Percentiles rank a stretch among this genome's conserved stretches.
Conservation (phyloP, 2,797 vertebrate species). For the Sorex maritimensis region DNA sequence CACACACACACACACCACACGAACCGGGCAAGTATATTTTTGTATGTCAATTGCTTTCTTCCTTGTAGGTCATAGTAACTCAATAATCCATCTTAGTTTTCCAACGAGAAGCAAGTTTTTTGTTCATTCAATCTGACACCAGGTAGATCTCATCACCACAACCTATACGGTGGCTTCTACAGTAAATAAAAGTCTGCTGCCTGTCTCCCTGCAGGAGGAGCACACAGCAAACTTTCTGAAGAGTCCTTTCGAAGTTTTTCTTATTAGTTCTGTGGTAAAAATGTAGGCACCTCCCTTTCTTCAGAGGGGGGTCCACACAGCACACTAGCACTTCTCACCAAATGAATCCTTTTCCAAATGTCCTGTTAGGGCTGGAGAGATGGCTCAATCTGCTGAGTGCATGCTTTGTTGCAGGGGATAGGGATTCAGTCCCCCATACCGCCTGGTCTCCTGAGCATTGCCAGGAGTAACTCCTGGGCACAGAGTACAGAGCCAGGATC, state of each 20-base stretch:
- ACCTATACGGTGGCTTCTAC: background rate
- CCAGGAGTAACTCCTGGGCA: no score
- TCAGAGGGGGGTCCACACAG: background rate
- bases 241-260: background rate
- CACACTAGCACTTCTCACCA: background rate
- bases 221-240: background rate
- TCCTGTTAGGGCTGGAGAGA: background rate
- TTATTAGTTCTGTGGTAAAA: constrained; percentile 46
- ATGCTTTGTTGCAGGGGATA: no score
- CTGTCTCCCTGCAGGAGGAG: background rate
- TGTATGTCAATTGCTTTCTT: constrained; percentile 15
- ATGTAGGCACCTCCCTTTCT: constrained; percentile 1
- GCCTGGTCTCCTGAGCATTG: no score
- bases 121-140: constrained; percentile 31
- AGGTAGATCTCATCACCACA: constrained; percentile 8
- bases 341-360: constrained; percentile 51
- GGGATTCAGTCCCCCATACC: no score
- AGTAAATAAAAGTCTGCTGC: constrained; percentile 5
- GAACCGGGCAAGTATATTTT: background rate
- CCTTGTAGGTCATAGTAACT: background rate
- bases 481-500: no score
- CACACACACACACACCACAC: background rate
- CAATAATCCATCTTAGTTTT: constrained; percentile 7
- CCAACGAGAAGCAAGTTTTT: constrained; percentile 40
- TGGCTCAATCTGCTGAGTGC: no score